Evolutionary conservation across 2,888 invertebrate genomes (phyloP).

Genomic region (Parelbella ahira): DNA sequence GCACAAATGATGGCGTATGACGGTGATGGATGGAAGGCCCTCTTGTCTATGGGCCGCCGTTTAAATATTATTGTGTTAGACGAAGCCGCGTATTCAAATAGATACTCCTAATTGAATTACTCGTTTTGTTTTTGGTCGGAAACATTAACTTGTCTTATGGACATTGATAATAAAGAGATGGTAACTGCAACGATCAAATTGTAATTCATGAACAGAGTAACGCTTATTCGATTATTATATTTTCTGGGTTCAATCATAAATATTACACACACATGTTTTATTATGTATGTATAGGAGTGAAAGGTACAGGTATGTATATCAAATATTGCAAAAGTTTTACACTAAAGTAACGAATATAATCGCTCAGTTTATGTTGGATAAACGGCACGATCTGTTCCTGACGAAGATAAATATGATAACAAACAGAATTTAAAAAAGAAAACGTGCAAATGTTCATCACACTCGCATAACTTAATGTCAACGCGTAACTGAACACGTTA

Average conservation of each 20-base stretch:
- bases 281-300: too few relatives aligned
- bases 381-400: too few relatives aligned
- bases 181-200: neutral
- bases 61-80: slow-evolving; percentile 39
- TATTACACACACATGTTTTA: too few relatives aligned
- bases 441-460: neutral
- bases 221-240: too few relatives aligned
- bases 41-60: slow-evolving; percentile 40
- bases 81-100: slow-evolving; percentile 30
- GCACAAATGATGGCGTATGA: slow-evolving; percentile 63
- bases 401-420: neutral
- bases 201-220: too few relatives aligned
- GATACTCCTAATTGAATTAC: slow-evolving; percentile 30
- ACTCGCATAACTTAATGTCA: slow-evolving; percentile 12
- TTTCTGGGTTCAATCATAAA: too few relatives aligned
- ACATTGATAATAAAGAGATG: slow-evolving; percentile 2
- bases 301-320: too few relatives aligned
- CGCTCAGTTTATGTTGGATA: too few relatives aligned
- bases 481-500: slow-evolving; percentile 15
- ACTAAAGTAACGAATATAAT: too few relatives aligned
- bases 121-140: slow-evolving; percentile 29
- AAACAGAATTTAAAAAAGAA: slow-evolving; percentile 1
- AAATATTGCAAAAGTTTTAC: too few relatives aligned
- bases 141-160: slow-evolving; percentile 17
- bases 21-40: slow-evolving; percentile 59